A percentile compares a stretch with the other conserved stretches of the same genome.
Evolutionary conservation across 2,888 invertebrate genomes (phyloP).

Genomic region (Apodemia mormo): DNA sequence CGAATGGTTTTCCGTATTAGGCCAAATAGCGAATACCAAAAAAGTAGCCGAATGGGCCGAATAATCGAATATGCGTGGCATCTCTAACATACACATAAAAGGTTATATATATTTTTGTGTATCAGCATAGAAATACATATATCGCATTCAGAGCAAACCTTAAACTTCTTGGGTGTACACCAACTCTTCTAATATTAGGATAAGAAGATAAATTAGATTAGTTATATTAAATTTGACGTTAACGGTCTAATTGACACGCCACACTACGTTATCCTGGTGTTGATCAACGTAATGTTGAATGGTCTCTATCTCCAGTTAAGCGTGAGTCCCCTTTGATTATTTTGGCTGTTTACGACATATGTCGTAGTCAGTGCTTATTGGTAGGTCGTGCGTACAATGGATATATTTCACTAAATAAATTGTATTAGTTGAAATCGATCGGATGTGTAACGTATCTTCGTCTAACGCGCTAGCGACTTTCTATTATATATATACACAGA

Average conservation of each 20-base stretch:
- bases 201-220: background rate
- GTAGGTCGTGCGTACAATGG: conserved; percentile 8
- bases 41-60: too few relatives aligned
- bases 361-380: conserved; percentile 41
- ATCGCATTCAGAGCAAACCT: background rate
- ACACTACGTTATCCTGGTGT: conserved; percentile 12
- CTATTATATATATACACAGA: too few relatives aligned
- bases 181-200: background rate
- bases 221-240: conserved; percentile 4
- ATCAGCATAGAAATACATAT: too few relatives aligned
- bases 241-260: background rate
- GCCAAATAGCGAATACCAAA: too few relatives aligned
- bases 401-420: conserved; percentile 11
- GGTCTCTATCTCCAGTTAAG: conserved; percentile 30
- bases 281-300: conserved; percentile 12
- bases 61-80: too few relatives aligned
- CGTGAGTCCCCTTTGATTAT: conserved; percentile 34
- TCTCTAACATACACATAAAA: too few relatives aligned
- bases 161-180: background rate
- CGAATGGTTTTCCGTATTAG: too few relatives aligned
- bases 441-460: background rate
- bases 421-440: conserved; percentile 1
- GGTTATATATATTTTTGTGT: too few relatives aligned
- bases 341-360: conserved; percentile 53
- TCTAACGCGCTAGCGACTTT: too few relatives aligned